Base-by-base conservation (phyloP, 92 coral and sea anemone species). In the Palythoa grandiflora region DNA sequence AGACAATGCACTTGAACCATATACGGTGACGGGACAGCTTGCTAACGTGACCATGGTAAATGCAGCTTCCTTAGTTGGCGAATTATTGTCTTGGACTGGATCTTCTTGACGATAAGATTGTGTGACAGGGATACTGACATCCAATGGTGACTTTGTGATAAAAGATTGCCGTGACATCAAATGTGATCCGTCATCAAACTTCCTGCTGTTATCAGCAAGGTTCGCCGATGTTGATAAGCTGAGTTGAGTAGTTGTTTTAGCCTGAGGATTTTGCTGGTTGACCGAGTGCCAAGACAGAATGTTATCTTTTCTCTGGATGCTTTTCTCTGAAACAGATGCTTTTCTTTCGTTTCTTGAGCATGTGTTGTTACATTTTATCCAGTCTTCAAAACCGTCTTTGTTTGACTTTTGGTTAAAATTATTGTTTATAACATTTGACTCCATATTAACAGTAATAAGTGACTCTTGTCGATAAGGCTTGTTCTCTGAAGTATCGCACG, bases 41-140 rank as follows among this genome's bases (percentile, higher is more conserved):
- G 86, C 86, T 81, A 81, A 14, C 3, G 86, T 81, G 2, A 81
- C 86, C 61, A 81, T 81, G 61, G 86, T 75, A 65, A 63, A 20
- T 20, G 86, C 86, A 81, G 75, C 86, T 68, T 81, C 75, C 63
- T 81, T 65, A 47, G 75, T 65, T 11, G 73, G 74, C 9, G 86
- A 65, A 28, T 48, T 35, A 5, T 47, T 44, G 9, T 40, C 50
- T 19, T 81, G 60, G 17, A 40, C 12, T 15, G 75, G 15, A 21
- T 47, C 57, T 14, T 48, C 16, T n/a, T 44, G 60, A 7, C 10
- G 74, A 6, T 6, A 7, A 14, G 84, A 79, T 38, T 80, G 85
- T 17, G 59, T 9, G 19, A 63, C n/a, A 63, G 47, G 28, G 47
- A 2, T n/a, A 19, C 57, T 3, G 7, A 14, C 19, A 28, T 37